These are phyloP conservation scores for Nasonia giraulti DNA, from an alignment of 1,140 invertebrate species.

Conservation along the genomic window DNA sequence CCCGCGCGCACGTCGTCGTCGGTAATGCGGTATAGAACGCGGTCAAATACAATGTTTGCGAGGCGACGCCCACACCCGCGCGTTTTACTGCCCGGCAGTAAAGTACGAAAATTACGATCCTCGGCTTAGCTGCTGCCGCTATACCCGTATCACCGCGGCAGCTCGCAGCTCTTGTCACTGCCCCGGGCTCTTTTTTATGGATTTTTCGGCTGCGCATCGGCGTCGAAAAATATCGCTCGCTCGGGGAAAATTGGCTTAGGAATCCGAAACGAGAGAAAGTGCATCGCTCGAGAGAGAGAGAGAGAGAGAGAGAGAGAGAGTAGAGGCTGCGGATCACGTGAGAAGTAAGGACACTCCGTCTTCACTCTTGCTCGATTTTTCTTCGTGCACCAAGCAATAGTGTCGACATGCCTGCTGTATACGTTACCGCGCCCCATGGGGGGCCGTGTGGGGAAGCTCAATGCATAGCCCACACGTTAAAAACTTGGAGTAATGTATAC, in stretches of 20 bases:
- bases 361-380: background rate
- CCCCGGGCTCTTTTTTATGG: conserved; percentile 58
- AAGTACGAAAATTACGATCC: conserved; percentile 68
- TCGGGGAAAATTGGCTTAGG: conserved; percentile 30
- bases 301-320: too few species aligned
- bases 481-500: too few species aligned
- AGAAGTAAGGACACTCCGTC: background rate
- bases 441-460: too few species aligned
- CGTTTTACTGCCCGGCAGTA: conserved; percentile 67
- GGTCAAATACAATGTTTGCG: conserved; percentile 66
- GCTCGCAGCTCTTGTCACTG: conserved; percentile 62
- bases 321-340: background rate
- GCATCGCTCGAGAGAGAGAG: conserved; percentile 29
- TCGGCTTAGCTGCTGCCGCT: conserved; percentile 19
- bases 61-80: conserved; percentile 62
- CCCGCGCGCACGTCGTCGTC: background rate
- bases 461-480: too few species aligned
- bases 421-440: background rate
- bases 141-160: conserved; percentile 4
- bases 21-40: conserved; percentile 59
- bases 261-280: conserved; percentile 52
- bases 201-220: background rate
- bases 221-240: background rate
- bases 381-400: background rate
- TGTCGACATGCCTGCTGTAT: background rate